Conservation (phyloP, 2,888 invertebrate genomes). For the Dasypolia templi region DNA sequence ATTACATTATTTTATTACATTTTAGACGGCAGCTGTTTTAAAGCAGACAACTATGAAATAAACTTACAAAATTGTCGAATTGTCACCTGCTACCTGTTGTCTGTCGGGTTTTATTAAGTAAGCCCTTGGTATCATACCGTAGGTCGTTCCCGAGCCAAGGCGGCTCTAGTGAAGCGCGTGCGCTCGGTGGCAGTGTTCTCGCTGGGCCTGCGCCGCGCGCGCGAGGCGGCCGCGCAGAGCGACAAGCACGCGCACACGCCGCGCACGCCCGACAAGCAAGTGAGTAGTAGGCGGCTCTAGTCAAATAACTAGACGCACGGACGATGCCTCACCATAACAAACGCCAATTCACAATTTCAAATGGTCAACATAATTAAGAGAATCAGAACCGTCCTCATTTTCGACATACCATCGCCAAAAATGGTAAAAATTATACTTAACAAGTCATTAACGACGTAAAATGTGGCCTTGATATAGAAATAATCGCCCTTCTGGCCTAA, state of each 20-base stretch:
- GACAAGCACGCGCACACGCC: constrained; percentile 63
- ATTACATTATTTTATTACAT: too few relatives aligned
- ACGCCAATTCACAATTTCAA: neutral
- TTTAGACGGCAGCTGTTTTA: too few relatives aligned
- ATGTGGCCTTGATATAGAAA: too few relatives aligned
- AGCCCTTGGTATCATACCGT: neutral
- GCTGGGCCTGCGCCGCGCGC: constrained; percentile 94
- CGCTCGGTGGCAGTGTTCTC: constrained; percentile 96
- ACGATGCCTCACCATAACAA: neutral
- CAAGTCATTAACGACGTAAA: too few relatives aligned
- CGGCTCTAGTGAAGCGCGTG: constrained; percentile 95
- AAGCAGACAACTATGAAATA: neutral
- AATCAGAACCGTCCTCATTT: neutral
- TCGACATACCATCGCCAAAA: neutral
- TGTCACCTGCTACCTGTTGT: neutral
- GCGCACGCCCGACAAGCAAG: constrained; percentile 59
- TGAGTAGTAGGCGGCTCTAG: neutral
- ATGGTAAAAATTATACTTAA: neutral
- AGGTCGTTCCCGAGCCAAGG: constrained; percentile 90
- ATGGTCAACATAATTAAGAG: too few relatives aligned
- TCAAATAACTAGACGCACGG: neutral
- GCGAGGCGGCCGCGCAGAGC: constrained; percentile 92
- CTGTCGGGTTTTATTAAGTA: neutral
- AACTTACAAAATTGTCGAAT: neutral
- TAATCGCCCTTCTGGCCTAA: too few relatives aligned